Base-by-base conservation (phyloP, 2,888 invertebrate genomes). In the Hylaea fasciaria region DNA sequence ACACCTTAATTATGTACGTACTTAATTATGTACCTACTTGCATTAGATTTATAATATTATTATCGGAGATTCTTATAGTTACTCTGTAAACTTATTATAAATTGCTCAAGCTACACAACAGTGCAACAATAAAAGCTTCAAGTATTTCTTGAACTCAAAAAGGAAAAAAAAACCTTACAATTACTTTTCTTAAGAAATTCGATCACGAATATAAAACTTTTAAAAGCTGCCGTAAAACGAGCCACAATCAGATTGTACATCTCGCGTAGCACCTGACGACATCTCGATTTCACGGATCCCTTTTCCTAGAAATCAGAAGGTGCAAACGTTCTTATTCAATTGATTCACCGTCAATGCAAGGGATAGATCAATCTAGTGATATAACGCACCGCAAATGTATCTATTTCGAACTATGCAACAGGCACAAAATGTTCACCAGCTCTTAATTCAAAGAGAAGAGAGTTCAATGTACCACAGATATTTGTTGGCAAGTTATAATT, bases 301-400 rank as follows among this genome's bases (percentile, higher is more conserved):
- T 84, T 83, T 89, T 89, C 89, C 76, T 37, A 79, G 89, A 90
- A 86, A 65, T 72, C 63, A 66, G 65, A 69, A 85, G 86, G 85
- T 86, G 86, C 82, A 85, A 87, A 85, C 78, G 82, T 80, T 71
- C 79, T 78, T 80, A 83, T 85, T 80, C 72, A 81, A 82, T 79
- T 68, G 72, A 80, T 78, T 78, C 70, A 67, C 77, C 72, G 69
- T 80, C 74, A 82, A 84, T 81, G 70, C 77, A 77, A 73, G 72
- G 68, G 69, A 78, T 75, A 85, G 83, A 89, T 88, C 77, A 80
- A 87, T 85, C 82, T 76, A 72, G 63, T 74, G 81, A 85, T 83
- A 85, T 85, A 77, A 73, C 65, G 71, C 66, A 83, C 82, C 80
- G 83, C 83, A 82, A 85, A 84, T 79, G 73, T 77, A 70, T 61